A percentile compares a stretch with the other conserved stretches of the same genome.
These are phyloP conservation scores for Griposia aprilina DNA, from an alignment of 2,888 invertebrate genomes.

Conservation along the genomic window DNA sequence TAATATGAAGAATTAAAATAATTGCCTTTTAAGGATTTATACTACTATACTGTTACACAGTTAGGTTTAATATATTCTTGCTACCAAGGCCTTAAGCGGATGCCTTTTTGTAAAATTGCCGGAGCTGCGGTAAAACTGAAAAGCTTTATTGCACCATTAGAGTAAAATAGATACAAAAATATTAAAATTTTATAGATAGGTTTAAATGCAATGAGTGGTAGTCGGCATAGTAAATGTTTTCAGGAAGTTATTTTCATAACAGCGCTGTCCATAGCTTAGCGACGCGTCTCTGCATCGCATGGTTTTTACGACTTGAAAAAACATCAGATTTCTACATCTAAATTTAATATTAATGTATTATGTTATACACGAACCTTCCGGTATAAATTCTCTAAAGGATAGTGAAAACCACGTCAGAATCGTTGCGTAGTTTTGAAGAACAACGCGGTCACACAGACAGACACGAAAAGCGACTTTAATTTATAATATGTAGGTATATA, in stretches of 20 bases:
- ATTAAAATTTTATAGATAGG: not conserved
- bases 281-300: not conserved
- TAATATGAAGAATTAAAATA: conserved; percentile 31
- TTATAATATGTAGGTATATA: not conserved
- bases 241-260: not conserved
- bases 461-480: not conserved
- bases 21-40: conserved; percentile 6
- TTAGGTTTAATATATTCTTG: conserved; percentile 18
- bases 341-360: not conserved
- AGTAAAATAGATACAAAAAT: not conserved
- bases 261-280: not conserved
- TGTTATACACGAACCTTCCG: not conserved
- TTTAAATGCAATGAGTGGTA: not conserved
- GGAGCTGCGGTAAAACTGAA: not conserved
- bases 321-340: too few relatives aligned
- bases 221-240: not conserved
- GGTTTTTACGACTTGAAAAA: too few relatives aligned
- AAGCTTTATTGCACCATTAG: not conserved
- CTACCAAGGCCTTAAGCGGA: not conserved
- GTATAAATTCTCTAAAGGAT: not conserved
- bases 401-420: not conserved
- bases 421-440: not conserved
- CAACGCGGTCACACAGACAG: not conserved
- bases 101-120: not conserved
- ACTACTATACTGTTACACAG: conserved; percentile 13